Base-by-base conservation (phyloP, 92 coral and sea anemone species). In the Chrysogorgia sp. region DNA sequence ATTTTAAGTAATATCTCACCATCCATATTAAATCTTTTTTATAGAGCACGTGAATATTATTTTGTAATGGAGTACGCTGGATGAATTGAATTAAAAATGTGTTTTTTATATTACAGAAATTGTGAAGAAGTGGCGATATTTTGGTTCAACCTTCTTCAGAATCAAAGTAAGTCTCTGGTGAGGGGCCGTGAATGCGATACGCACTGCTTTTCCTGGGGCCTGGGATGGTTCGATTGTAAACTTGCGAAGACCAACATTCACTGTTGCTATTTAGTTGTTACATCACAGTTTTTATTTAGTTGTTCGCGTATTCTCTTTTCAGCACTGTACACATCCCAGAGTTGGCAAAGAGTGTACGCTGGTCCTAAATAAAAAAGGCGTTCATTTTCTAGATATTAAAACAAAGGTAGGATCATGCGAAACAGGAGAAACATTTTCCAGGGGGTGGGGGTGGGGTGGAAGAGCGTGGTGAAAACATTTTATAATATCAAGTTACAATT, bases 131-230 rank as follows among this genome's bases (percentile, higher is more conserved):
- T 96, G 99, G 99, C 88, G 90, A 12, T 89, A 85, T 76, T 96
- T 96, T 88, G 99, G 97, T 34, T 96, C 97, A 14, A 86, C 99
- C 19, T 96, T 91, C 84, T 96, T 87, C 81, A 76, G 86, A 55
- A 74, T 96, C 15, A 91, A 90, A 96, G 99, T 96, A 67, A 63
- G 90, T 29, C 34, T 28, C n/a, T n/a, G n/a, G n/a, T n/a, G n/a
- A n/a, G n/a, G n/a, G n/a, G n/a, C n/a, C n/a, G n/a, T n/a, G n/a
- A n/a, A n/a, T n/a, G n/a, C n/a, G n/a, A n/a, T n/a, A n/a, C n/a
- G n/a, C n/a, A n/a, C n/a, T n/a, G n/a, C n/a, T n/a, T n/a, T n/a
- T n/a, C n/a, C n/a, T n/a, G n/a, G n/a, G n/a, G n/a, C n/a, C n/a
- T n/a, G n/a, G n/a, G n/a, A n/a, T n/a, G n/a, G n/a, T n/a, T n/a